Percentiles rank a stretch among this genome's conserved stretches.
Evolutionary conservation across 2,888 invertebrate species (phyloP).

Genomic region (Drosophila mayaguana): DNA sequence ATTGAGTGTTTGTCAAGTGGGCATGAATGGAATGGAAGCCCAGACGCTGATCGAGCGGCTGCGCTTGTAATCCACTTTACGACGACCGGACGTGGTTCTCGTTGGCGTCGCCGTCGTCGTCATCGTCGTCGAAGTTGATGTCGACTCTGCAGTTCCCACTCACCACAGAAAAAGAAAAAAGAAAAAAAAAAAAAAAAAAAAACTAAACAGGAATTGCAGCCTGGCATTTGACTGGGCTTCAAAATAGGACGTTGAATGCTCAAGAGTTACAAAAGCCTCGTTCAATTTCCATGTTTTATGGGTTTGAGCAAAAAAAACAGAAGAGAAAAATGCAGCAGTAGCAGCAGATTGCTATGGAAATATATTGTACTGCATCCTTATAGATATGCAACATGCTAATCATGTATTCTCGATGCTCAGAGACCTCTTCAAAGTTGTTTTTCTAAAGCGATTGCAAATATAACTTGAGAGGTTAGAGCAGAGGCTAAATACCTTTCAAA

Average conservation of each 20-base stretch:
- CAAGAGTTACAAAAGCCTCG: constrained; percentile 27
- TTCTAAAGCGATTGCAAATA: constrained; percentile 9
- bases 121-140: constrained; percentile 26
- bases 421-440: neutral
- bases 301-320: constrained; percentile 1
- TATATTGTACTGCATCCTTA: constrained; percentile 22
- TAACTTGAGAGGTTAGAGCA: neutral
- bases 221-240: constrained; percentile 34
- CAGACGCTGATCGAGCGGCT: constrained; percentile 48
- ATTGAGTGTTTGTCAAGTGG: constrained; percentile 75
- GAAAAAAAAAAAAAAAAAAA: constrained; percentile 15
- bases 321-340: neutral
- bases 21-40: constrained; percentile 72
- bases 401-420: constrained; percentile 1
- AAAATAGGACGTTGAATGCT: constrained; percentile 46
- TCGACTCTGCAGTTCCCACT: constrained; percentile 51
- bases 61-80: constrained; percentile 79
- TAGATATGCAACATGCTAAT: constrained; percentile 36
- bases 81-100: constrained; percentile 74
- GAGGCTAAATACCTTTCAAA: neutral
- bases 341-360: constrained; percentile 7
- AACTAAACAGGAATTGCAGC: constrained; percentile 48
- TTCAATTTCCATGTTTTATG: constrained; percentile 41
- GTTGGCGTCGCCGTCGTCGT: constrained; percentile 65
- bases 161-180: constrained; percentile 23